Conservation (phyloP, 2,797 vertebrate genomes). For the Anguilla megastoma region DNA sequence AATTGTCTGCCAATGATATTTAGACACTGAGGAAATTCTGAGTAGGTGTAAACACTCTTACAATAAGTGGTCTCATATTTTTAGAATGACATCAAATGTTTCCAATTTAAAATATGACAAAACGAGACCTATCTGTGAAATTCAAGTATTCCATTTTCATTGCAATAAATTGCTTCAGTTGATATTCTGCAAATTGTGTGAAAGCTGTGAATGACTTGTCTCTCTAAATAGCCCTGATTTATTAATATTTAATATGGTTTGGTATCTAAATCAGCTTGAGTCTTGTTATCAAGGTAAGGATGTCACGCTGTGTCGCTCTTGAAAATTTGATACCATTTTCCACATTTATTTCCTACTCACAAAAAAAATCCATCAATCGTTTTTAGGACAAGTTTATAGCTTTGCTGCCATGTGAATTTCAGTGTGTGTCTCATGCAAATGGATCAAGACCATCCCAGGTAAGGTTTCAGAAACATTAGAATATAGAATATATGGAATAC, state of each 20-base stretch:
- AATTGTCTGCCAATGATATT: conserved; percentile 38
- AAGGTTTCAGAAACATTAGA: background rate
- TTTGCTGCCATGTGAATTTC: conserved; percentile 14
- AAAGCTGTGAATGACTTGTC: conserved; percentile 22
- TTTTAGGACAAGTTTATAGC: background rate
- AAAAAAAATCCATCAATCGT: background rate
- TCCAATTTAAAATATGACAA: conserved; percentile 17
- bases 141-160: conserved; percentile 48
- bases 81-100: conserved; percentile 11
- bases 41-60: background rate
- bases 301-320: conserved; percentile 13
- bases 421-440: background rate
- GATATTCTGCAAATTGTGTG: conserved; percentile 36
- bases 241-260: conserved; percentile 35
- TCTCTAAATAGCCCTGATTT: conserved; percentile 18
- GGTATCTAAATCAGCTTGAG: conserved; percentile 48
- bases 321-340: conserved; percentile 7
- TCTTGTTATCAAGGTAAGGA: conserved; percentile 64
- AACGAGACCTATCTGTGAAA: conserved; percentile 28
- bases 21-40: background rate
- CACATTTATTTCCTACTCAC: conserved; percentile 24
- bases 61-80: background rate
- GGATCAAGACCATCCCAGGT: conserved; percentile 25
- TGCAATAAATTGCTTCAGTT: conserved; percentile 34
- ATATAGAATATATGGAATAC: background rate